Evolutionary conservation across 2,888 invertebrate genomes (phyloP).

Genomic region (Rhodophaea formosa): DNA sequence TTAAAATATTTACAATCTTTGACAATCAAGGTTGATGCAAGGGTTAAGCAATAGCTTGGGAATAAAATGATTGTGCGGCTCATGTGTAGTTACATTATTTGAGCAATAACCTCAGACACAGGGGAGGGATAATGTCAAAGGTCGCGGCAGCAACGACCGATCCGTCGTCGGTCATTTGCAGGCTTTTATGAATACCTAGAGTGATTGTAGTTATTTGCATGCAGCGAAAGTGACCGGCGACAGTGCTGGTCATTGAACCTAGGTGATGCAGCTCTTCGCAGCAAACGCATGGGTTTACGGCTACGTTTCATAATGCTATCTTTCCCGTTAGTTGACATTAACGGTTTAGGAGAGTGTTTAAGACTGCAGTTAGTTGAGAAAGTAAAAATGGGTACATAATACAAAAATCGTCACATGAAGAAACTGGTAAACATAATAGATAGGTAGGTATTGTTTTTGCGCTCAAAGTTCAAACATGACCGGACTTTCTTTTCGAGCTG

Average conservation of each 20-base stretch:
- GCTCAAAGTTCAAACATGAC: background rate
- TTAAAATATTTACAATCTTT: background rate
- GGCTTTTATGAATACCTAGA: slow-evolving; percentile 26
- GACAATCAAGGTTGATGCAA: slow-evolving; percentile 4
- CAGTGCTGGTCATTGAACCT: slow-evolving; percentile 54
- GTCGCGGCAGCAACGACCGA: slow-evolving; percentile 27
- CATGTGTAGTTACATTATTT: slow-evolving; percentile 25
- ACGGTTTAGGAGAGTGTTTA: slow-evolving; percentile 9
- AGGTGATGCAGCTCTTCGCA: slow-evolving; percentile 52
- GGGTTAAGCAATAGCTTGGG: slow-evolving; percentile 14
- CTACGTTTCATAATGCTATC: background rate
- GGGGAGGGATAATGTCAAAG: slow-evolving; percentile 33
- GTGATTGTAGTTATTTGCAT: slow-evolving; percentile 39
- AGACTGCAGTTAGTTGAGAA: slow-evolving; percentile 18
- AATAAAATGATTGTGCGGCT: slow-evolving; percentile 18
- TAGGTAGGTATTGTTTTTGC: slow-evolving; percentile 1
- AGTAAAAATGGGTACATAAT: slow-evolving; percentile 6
- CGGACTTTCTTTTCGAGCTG: slow-evolving; percentile 17
- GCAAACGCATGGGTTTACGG: slow-evolving; percentile 19
- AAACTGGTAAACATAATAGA: background rate
- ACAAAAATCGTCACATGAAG: slow-evolving; percentile 10
- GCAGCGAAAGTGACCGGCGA: slow-evolving; percentile 63
- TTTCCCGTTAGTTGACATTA: slow-evolving; percentile 11
- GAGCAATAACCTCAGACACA: slow-evolving; percentile 20
- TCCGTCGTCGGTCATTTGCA: slow-evolving; percentile 24